Evolutionary conservation across 2,888 invertebrate species (phyloP), one percentile per base, ranked within the genome.

Genomic region (Leucophenga montana): DNA sequence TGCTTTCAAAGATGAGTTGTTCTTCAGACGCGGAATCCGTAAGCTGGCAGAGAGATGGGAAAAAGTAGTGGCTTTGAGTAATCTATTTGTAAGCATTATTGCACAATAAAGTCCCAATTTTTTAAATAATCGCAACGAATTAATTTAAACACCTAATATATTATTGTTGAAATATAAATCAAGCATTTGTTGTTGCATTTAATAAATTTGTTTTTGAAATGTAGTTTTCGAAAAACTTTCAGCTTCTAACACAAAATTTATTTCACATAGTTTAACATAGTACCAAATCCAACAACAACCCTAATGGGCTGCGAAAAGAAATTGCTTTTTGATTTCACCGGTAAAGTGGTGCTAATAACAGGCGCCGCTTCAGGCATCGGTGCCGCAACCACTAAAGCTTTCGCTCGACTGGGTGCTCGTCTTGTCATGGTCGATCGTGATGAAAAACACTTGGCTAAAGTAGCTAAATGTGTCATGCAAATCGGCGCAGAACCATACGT

Each of bases 361-460:
- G 61, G 62, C 18, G 66, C 67, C 3, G 66, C 61, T 13, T 66
- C 53, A 1, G 62, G 66, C n/a, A 61, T 70, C 44, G 59, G 66
- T 16, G 69, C 50, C n/a, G 66, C 48, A 20, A 69, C 69, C 5
- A 56, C 69, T 2, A n/a, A 46, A 31, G 57, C 65, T 18, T 69
- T 69, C 16, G 20, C 65, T 2, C 64, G 33, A 59, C 22, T 69
- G 31, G 69, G 69, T 14, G 69, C 69, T 16, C 57, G 57, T 11
- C 16, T 69, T 18, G 53, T 56, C 8, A 22, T 69, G n/a, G 44
- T 69, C 14, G 69, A 91, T 89, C 90, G 95, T 82, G 94, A 94
- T 83, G 85, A 89, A 66, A 91, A 91, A n/a, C 93, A 93, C 77
- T 86, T 95, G 56, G 88, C 91, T 44, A 90, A 91, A 78, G 90